Base-by-base conservation (phyloP, 2,113 vertebrate species). In the Tylochromis polylepis region DNA sequence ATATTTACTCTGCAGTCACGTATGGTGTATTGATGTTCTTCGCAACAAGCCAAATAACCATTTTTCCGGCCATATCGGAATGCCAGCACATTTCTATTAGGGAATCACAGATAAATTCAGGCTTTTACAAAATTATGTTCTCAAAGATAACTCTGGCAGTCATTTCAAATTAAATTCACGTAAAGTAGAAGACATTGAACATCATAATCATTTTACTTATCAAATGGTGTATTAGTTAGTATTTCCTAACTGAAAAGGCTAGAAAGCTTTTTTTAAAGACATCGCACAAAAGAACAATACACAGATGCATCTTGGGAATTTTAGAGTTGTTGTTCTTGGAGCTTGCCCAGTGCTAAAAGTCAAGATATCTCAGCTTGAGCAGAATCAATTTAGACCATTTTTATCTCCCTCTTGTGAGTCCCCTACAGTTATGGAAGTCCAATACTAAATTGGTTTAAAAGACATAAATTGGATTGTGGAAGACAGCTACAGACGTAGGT, bases 381-480 rank as follows among this genome's bases (percentile, higher is more conserved):
- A 57, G 57, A 86, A 84, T 72, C 78, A 82, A 46, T 88, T 82
- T 65, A 75, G 80, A 43, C 27, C 8, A 29, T 85, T 86, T 85
- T 84, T 79, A 89, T 88, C 34, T 82, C 43, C 60, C 78, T 78
- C 51, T 20, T 83, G 81, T 70, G 79, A 85, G 75, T 60, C 67
- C 16, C 46, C 43, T 14, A 29, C n/a, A 56, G 80, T 84, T 90
- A 55, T 84, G 56, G 49, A 82, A 22, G 77, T 60, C 70, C 62
- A 67, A 72, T 41, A 36, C 51, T 85, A 79, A 82, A 81, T 49
- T 62, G 46, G 58, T 86, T 88, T 86, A 84, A 91, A 89, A 83
- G 58, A 80, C 15, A 79, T 82, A 80, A 89, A 84, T 81, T 60
- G 79, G 55, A 60, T 81, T 38, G 65, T 29, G 49, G n/a, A 75